Evolutionary conservation across 2,888 invertebrate genomes (phyloP).

Genomic region (Pachydiplax longipennis): DNA sequence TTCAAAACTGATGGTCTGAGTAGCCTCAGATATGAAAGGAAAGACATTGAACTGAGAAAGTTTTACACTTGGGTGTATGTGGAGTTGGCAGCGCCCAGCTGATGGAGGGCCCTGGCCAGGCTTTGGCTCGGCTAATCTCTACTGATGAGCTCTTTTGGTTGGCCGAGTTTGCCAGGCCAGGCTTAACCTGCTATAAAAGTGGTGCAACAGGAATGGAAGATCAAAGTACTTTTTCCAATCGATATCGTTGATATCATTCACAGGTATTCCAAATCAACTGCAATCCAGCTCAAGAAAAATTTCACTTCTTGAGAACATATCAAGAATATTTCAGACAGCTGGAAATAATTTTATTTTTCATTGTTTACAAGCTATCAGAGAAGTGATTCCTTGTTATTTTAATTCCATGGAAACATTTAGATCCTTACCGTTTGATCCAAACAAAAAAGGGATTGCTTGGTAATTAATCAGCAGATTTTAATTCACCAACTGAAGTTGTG

Average conservation of each 20-base stretch:
- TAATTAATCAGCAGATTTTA: no score
- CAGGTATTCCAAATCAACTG: neutral
- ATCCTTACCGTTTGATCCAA: no score
- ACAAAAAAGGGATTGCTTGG: no score
- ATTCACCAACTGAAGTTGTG: no score
- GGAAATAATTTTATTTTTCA: neutral
- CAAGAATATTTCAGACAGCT: neutral
- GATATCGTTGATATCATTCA: neutral
- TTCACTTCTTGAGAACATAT: neutral
- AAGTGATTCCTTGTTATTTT: neutral
- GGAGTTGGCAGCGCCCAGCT: conserved; percentile 74
- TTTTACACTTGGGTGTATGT: conserved; percentile 86
- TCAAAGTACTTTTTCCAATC: neutral
- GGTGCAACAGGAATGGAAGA: neutral
- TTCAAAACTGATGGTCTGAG: conserved; percentile 87
- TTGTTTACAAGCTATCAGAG: no score
- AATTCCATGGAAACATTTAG: neutral
- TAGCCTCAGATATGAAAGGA: conserved; percentile 79
- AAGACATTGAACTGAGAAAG: conserved; percentile 71
- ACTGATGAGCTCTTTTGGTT: conserved; percentile 12
- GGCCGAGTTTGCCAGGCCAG: conserved; percentile 35
- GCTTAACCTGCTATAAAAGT: neutral
- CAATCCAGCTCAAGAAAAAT: neutral
- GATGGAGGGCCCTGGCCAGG: conserved; percentile 68
- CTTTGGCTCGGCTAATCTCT: conserved; percentile 53